A percentile compares a stretch with the other conserved stretches of the same genome.
These are phyloP conservation scores for Goniozus legneri DNA, from an alignment of 1,140 invertebrate species.

Conservation along the genomic window DNA sequence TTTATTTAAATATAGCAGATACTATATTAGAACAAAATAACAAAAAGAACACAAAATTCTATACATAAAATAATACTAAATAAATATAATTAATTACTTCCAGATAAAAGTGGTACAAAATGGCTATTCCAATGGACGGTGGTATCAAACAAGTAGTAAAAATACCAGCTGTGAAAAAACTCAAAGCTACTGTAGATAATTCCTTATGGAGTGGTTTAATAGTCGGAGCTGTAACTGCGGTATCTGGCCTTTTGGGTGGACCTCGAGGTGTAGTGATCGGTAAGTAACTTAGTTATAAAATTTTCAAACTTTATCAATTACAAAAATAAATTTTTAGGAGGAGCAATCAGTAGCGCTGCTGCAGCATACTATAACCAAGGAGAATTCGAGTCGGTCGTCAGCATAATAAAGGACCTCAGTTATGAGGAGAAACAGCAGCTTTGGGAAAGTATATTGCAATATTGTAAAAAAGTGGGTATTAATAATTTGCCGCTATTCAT, in stretches of 20 bases:
- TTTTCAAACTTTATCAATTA: too few relatives aligned
- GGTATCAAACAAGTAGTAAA: neutral
- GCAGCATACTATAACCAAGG: neutral
- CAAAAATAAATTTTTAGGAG: too few relatives aligned
- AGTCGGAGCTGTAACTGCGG: neutral
- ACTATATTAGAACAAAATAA: neutral
- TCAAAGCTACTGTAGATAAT: neutral
- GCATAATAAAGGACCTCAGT: neutral
- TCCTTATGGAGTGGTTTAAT: neutral
- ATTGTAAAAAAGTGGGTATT: constrained; percentile 13
- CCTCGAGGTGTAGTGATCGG: neutral
- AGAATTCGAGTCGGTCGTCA: neutral
- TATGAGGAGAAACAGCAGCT: too few relatives aligned
- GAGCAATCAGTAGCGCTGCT: neutral
- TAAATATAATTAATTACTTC: neutral
- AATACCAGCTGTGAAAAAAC: neutral
- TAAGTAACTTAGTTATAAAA: too few relatives aligned
- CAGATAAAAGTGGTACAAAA: neutral
- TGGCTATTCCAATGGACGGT: neutral
- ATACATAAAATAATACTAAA: neutral
- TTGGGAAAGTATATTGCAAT: too few relatives aligned
- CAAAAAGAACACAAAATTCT: neutral
- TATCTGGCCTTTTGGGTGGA: neutral
- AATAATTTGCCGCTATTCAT: constrained; percentile 9
- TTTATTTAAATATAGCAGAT: neutral